Evolutionary conservation across 2,797 vertebrate species (phyloP).

Genomic region (Nothura maculosa): DNA sequence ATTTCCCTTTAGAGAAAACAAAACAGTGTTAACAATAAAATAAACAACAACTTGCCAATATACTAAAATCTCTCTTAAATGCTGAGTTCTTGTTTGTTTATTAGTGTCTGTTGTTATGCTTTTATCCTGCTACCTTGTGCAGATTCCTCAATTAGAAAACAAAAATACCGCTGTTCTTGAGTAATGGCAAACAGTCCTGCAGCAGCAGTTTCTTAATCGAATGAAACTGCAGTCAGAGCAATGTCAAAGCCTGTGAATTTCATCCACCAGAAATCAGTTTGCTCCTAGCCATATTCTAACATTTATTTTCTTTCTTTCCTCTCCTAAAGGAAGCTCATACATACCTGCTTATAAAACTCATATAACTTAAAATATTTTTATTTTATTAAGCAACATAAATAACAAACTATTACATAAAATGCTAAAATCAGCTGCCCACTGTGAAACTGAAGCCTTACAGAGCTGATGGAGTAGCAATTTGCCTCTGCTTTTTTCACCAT

Average conservation of each 20-base stretch:
- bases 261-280: not conserved
- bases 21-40: not conserved
- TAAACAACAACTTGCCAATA: not conserved
- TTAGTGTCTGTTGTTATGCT: not conserved
- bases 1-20: conserved; percentile 86
- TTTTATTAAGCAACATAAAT: not conserved
- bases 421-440: not conserved
- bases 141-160: conserved; percentile 34
- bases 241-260: not conserved
- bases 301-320: not conserved
- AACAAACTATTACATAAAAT: not conserved
- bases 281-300: not conserved
- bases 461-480: not conserved
- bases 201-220: not conserved
- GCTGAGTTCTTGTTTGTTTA: not conserved
- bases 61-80: not conserved
- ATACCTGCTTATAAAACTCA: not conserved
- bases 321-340: not conserved
- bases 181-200: not conserved
- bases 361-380: not conserved
- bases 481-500: rapidly evolving
- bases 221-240: conserved; percentile 5
- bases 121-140: not conserved
- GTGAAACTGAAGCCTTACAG: not conserved
- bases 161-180: conserved; percentile 20